Conservation (phyloP, 2,797 vertebrate genomes). For the Cottoperca gobio region DNA sequence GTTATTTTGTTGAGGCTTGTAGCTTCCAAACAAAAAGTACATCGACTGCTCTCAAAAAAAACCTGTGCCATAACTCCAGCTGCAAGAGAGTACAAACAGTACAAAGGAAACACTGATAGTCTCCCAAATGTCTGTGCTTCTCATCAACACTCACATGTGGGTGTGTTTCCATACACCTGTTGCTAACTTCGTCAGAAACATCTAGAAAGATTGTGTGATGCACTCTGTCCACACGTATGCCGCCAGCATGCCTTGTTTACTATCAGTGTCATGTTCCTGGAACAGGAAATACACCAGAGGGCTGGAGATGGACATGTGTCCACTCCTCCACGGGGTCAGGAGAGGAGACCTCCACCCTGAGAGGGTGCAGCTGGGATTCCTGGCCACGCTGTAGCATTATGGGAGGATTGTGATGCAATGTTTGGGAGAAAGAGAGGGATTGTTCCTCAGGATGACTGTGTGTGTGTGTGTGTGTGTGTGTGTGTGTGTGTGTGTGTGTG, state of each 20-base stretch:
- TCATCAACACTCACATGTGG: conserved; percentile 55
- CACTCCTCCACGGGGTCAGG: conserved; percentile 53
- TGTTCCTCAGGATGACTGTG: conserved; percentile 60
- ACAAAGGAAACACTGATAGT: conserved; percentile 23
- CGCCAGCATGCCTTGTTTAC: conserved; percentile 56
- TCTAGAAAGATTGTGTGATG: conserved; percentile 10
- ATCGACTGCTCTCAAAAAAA: conserved; percentile 36
- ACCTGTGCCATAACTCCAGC: conserved; percentile 38
- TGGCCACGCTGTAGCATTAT: conserved; percentile 29
- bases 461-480: conserved; percentile 36
- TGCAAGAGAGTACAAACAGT: conserved; percentile 65
- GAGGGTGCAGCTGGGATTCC: conserved; percentile 69
- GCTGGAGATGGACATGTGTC: conserved; percentile 45
- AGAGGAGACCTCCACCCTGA: conserved; percentile 64
- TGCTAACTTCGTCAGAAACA: conserved; percentile 26
- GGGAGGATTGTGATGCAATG: conserved; percentile 45
- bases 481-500: conserved; percentile 32
- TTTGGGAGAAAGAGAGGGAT: conserved; percentile 60
- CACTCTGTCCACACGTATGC: conserved; percentile 7
- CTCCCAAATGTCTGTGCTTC: conserved; percentile 55
- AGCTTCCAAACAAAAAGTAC: conserved; percentile 15
- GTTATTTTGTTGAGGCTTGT: conserved; percentile 14
- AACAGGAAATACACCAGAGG: conserved; percentile 50
- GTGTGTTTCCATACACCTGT: conserved; percentile 55
- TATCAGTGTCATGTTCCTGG: conserved; percentile 62